Percentiles rank a stretch among this genome's conserved stretches.
Conservation (phyloP, 2,888 invertebrate genomes). For the Brachylomia viminalis region DNA sequence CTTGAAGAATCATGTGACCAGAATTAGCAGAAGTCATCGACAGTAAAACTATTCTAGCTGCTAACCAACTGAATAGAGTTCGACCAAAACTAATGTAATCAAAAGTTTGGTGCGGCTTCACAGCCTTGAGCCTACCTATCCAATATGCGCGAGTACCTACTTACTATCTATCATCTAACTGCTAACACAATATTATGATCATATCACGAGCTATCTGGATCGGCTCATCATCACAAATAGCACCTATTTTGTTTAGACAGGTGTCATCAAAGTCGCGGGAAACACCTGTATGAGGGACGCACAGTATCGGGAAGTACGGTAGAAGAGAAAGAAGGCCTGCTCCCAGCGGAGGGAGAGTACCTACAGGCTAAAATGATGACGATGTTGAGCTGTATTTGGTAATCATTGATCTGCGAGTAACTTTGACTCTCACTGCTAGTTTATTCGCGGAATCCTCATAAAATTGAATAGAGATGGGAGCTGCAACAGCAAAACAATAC, state of each 20-base stretch:
- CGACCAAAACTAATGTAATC: conserved; percentile 5
- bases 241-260: not conserved
- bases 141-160: conserved; percentile 1
- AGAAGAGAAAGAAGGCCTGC: not conserved
- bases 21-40: not conserved
- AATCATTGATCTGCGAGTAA: not conserved
- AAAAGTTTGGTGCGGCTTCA: conserved; percentile 13
- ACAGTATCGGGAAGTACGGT: no score
- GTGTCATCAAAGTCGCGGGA: not conserved
- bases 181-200: conserved; percentile 4
- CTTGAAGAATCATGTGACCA: not conserved
- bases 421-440: not conserved
- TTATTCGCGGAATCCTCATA: not conserved
- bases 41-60: not conserved
- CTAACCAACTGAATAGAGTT: not conserved
- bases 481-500: not conserved
- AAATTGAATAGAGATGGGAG: no score
- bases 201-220: conserved; percentile 6
- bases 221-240: conserved; percentile 3
- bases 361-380: not conserved
- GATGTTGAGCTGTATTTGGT: not conserved
- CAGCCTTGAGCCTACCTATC: not conserved
- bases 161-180: not conserved
- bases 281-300: not conserved
- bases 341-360: not conserved